A percentile compares a stretch with the other conserved stretches of the same genome.
Conservation (phyloP, 2,797 vertebrate species). For the Apogon talboti region DNA sequence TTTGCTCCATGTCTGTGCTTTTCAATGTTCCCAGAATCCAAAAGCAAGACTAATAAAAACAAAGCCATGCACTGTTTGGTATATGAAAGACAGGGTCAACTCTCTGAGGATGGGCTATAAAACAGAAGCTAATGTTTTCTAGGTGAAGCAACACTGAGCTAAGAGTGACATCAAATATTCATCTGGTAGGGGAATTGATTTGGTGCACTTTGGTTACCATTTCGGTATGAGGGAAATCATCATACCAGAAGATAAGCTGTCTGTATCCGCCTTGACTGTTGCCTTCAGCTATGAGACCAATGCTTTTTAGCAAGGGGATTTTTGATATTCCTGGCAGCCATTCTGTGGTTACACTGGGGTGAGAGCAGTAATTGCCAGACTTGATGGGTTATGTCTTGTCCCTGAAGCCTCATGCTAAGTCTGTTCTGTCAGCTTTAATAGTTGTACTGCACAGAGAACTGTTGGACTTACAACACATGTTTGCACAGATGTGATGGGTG, state of each 20-base stretch:
- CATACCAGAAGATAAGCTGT: conserved; percentile 38
- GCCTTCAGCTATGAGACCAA: conserved; percentile 27
- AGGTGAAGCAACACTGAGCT: conserved; percentile 32
- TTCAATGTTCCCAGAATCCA: too few species aligned
- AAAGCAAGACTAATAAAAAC: conserved; percentile 7
- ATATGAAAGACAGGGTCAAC: conserved; percentile 2
- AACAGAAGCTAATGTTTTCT: conserved; percentile 23
- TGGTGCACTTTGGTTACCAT: conserved; percentile 34
- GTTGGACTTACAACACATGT: conserved; percentile 13
- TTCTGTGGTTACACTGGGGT: conserved; percentile 27
- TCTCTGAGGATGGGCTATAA: conserved; percentile 22
- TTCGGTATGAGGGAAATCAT: conserved; percentile 41
- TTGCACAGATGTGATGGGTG: conserved; percentile 2
- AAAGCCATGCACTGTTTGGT: conserved; percentile 10
- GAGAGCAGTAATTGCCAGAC: conserved; percentile 28
- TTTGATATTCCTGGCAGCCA: conserved; percentile 20
- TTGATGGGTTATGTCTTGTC: conserved; percentile 22
- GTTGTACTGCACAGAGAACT: not conserved
- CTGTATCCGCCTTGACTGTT: conserved; percentile 9
- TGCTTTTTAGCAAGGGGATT: conserved; percentile 11
- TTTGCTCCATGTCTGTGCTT: not conserved
- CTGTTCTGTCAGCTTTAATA: conserved; percentile 15
- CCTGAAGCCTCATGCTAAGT: conserved; percentile 20
- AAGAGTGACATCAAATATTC: conserved; percentile 70
- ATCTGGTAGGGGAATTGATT: conserved; percentile 54